Base-by-base conservation (phyloP, 2,113 vertebrate species). In the Oxygymnocypris stewartii region DNA sequence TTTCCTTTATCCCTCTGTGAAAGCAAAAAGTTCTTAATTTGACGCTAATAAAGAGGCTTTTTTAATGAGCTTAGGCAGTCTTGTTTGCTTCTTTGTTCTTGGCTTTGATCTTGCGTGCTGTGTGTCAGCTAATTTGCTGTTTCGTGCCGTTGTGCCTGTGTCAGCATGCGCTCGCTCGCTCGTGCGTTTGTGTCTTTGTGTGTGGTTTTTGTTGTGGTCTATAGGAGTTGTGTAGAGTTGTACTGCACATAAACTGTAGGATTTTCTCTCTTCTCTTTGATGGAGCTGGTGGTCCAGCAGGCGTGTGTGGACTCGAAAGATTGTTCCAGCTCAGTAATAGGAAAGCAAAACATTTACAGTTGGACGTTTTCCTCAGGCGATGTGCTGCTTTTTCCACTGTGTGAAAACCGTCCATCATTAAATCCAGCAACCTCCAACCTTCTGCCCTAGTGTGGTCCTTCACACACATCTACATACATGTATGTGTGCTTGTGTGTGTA, bases 281-380 rank as follows among this genome's bases (percentile, higher is more conserved):
- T 86, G 84, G 89, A 90, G 42, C 65, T 75, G 65, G 74, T 73
- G 79, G 63, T 80, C 87, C 79, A 84, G 87, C 88, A 89, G 89
- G 84, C 90, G 90, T 88, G 86, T 85, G 79, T n/a, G n/a, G 84
- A 86, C 73, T 89, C 90, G 88, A 87, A 89, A 77, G 84, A 35
- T 71, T 85, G 86, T 54, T 84, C 88, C 37, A 61, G 87, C 83
- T 89, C 91, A 91, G 93, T 94, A 93, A 94, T 94, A 92, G 93
- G 93, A 94, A 92, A 90, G 86, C 90, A 90, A 88, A 90, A 87
- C 84, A 87, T 85, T 89, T 81, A 63, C 90, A 89, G 90, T 88
- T 85, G 20, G 88, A 91, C 90, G 89, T 84, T n/a, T 83, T 89
- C 88, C 84, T 88, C 80, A 76, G 84, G 91, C 67, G 71, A 89